Percentiles rank a stretch among this genome's conserved stretches.
These are phyloP conservation scores for Fabriciana adippe DNA, from an alignment of 2,888 invertebrate species.

Conservation along the genomic window DNA sequence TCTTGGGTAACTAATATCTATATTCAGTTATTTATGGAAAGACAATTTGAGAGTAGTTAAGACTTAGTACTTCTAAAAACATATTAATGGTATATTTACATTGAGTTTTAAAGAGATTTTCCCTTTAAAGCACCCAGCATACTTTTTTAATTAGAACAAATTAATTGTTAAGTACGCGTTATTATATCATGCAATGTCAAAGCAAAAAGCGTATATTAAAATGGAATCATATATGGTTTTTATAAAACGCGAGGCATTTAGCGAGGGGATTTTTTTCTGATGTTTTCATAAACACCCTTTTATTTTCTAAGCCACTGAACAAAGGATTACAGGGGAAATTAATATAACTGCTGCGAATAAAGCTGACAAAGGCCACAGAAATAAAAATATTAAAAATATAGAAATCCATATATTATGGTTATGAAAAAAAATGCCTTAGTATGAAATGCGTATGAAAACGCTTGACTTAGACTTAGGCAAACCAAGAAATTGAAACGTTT, in stretches of 20 bases:
- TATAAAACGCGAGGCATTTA: slow-evolving; percentile 26
- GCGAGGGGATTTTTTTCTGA: slow-evolving; percentile 29
- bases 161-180: slow-evolving; percentile 11
- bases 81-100: too few relatives aligned
- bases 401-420: background rate
- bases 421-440: too few relatives aligned
- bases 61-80: too few relatives aligned
- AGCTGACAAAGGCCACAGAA: slow-evolving; percentile 11
- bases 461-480: too few relatives aligned
- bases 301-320: slow-evolving; percentile 34
- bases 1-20: too few relatives aligned
- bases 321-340: slow-evolving; percentile 35
- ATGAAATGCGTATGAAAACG: too few relatives aligned
- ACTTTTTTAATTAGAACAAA: slow-evolving; percentile 7
- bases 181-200: slow-evolving; percentile 11
- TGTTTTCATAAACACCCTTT: slow-evolving; percentile 37
- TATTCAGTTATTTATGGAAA: too few relatives aligned
- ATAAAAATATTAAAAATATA: background rate
- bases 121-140: background rate
- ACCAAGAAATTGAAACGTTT: too few relatives aligned
- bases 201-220: slow-evolving; percentile 20
- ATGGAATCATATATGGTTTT: slow-evolving; percentile 8
- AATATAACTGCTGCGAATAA: slow-evolving; percentile 30
- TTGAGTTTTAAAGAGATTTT: too few relatives aligned
- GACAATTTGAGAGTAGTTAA: too few relatives aligned